Conservation (phyloP, 2,888 invertebrate species). For the Rhagonycha fulva region DNA sequence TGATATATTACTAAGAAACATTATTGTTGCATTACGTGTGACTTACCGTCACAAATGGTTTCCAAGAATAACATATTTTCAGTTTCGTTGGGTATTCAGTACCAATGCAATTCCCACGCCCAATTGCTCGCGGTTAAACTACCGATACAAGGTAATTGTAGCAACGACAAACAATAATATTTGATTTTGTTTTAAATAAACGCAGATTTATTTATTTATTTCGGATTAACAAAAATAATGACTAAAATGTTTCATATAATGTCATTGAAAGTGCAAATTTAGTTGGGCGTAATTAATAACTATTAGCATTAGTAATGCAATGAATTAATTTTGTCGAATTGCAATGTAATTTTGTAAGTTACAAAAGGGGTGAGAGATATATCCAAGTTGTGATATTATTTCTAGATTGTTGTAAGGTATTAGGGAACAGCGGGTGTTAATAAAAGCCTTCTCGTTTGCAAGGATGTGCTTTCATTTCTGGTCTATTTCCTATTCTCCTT, state of each 20-base stretch:
- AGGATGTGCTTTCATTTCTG: constrained; percentile 29
- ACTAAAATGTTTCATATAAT: background rate
- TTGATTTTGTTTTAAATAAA: background rate
- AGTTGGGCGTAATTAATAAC: background rate
- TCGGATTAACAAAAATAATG: background rate
- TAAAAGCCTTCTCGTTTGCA: constrained; percentile 29
- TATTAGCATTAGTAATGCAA: background rate
- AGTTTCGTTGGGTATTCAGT: too few species aligned
- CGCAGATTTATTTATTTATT: background rate
- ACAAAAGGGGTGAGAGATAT: constrained; percentile 4
- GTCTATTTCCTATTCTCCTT: constrained; percentile 30
- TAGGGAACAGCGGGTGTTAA: constrained; percentile 20
- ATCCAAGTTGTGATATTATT: constrained; percentile 14
- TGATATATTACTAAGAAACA: too few species aligned
- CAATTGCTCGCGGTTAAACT: too few species aligned
- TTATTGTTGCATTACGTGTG: too few species aligned
- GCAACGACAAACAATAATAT: too few species aligned
- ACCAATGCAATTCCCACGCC: too few species aligned
- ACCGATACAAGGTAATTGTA: too few species aligned
- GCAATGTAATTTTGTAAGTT: constrained; percentile 3
- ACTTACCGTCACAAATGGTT: too few species aligned
- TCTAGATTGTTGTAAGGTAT: constrained; percentile 22
- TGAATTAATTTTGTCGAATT: constrained; percentile 1
- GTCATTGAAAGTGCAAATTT: background rate
- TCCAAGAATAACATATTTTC: too few species aligned